Evolutionary conservation across 2,113 vertebrate genomes (phyloP), one percentile per base, ranked within the genome.

Genomic region (Platysteira castanea): DNA sequence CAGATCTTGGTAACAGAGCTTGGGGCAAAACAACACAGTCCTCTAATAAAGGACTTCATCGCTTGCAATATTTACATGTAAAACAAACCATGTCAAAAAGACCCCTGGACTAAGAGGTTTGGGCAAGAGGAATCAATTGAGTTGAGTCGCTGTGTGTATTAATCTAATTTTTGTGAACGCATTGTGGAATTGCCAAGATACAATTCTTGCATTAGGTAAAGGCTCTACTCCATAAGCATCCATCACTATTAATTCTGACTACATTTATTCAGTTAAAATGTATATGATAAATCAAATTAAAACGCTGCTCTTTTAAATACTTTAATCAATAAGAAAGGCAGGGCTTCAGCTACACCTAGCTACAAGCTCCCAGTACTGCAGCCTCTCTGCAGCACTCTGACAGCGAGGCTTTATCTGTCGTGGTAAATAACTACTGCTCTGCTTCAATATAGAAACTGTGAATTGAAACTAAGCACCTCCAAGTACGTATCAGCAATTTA

Each of bases 271-370:
- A 12, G 52, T 84, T 86, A 76, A 89, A 88, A 87, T 8, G 7
- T 28, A 64, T 30, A 52, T 2, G 0, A 75, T 52, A 60, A 83
- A 80, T 73, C 75, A 89, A 63, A 89, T 80, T 60, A 61, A 83
- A 91, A 93, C 44, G 44, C 19, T 75, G 49, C 24, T 75, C 35
- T 78, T 73, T 46, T 7, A 30, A 73, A 56, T 56, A 35, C 17
- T 56, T 71, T 54, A 90, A 81, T 59, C 79, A 63, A 44, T 84
- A 63, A 35, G 83, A 95, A 90, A 59, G 15, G 56, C 75, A 91
- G 95, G 77, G 41, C 78, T 96, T 78, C 87, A 96, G 92, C 96
- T 85, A 96, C 98, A 98, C 65, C 98, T 98, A 96, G 97, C 97
- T 95, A 42, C 67, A 82, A 39, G 14, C 31, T 10, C 13, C 5